Conservation (phyloP, 2,797 vertebrate species). For the Epinephelus malabaricus region DNA sequence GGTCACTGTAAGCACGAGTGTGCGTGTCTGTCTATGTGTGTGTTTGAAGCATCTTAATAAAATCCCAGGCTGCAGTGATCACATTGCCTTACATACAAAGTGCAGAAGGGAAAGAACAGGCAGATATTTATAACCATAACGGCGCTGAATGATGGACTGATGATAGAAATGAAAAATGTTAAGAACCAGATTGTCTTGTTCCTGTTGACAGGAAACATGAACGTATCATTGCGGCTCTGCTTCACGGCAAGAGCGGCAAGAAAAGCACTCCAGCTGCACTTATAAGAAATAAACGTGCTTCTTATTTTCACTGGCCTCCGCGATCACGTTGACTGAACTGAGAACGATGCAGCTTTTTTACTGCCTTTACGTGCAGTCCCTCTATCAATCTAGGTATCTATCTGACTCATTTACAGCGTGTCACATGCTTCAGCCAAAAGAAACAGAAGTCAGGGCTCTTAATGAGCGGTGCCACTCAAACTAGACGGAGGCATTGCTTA, state of each 20-base stretch:
- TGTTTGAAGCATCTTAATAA: slow-evolving; percentile 37
- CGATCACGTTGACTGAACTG: slow-evolving; percentile 8
- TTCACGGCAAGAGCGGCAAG: slow-evolving; percentile 9
- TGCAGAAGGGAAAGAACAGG: slow-evolving; percentile 23
- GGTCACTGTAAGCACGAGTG: slow-evolving; percentile 51
- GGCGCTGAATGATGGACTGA: background rate
- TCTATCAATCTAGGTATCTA: slow-evolving; percentile 31
- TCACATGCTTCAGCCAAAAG: slow-evolving; percentile 42
- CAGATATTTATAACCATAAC: slow-evolving; percentile 41
- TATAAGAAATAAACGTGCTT: slow-evolving; percentile 3
- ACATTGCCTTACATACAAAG: slow-evolving; percentile 18
- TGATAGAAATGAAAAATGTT: slow-evolving; percentile 23
- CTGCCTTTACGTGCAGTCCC: slow-evolving; percentile 8
- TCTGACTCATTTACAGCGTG: slow-evolving; percentile 49
- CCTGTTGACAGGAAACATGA: slow-evolving; percentile 37
- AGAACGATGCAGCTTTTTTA: background rate
- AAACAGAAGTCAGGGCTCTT: slow-evolving; percentile 36
- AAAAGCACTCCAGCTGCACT: slow-evolving; percentile 20
- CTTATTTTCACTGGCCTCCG: slow-evolving; percentile 45
- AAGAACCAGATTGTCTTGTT: slow-evolving; percentile 31
- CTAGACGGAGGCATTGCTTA: background rate
- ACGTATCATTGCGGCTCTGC: background rate
- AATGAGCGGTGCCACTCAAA: slow-evolving; percentile 55
- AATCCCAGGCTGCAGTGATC: slow-evolving; percentile 24
- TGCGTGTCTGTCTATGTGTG: slow-evolving; percentile 28